These are phyloP conservation scores for Cyprinodon variegatus DNA, from an alignment of 2,113 vertebrate genomes.

Conservation along the genomic window DNA sequence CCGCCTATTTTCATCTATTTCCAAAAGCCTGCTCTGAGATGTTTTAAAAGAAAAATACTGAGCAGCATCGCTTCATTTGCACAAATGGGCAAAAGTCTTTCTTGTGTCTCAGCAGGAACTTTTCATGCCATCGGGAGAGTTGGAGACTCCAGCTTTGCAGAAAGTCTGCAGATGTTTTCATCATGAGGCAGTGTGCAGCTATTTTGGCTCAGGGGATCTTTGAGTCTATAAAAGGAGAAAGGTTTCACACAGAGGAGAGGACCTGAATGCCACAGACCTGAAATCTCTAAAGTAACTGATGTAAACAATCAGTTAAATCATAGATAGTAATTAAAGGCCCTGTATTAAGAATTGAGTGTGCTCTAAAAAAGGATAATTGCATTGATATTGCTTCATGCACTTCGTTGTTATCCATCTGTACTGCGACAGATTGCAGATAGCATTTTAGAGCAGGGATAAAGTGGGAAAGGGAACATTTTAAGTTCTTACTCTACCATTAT, in stretches of 20 bases:
- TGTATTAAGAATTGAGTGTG: not conserved
- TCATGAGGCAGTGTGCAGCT: slow-evolving; percentile 1
- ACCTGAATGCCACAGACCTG: no score
- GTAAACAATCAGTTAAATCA: not conserved
- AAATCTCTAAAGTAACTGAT: not conserved
- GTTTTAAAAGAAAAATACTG: not conserved
- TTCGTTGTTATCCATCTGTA: no score
- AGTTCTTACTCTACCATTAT: no score
- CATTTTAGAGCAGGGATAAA: no score
- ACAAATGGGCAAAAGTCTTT: not conserved
- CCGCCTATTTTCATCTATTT: no score
- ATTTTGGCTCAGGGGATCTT: not conserved
- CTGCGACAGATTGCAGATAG: no score
- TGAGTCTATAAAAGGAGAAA: slow-evolving; percentile 6
- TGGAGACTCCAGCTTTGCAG: not conserved
- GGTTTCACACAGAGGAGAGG: not conserved
- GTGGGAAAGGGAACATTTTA: no score
- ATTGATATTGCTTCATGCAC: no score
- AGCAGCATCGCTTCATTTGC: not conserved
- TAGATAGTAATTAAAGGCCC: not conserved
- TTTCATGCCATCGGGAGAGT: no score
- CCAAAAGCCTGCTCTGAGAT: no score
- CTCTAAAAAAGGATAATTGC: not conserved
- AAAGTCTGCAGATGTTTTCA: slow-evolving; percentile 8
- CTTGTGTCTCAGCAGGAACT: not conserved